Evolutionary conservation across 1,140 invertebrate species (phyloP), one percentile per base, ranked within the genome.

Genomic region (Lysiphlebus fabarum): DNA sequence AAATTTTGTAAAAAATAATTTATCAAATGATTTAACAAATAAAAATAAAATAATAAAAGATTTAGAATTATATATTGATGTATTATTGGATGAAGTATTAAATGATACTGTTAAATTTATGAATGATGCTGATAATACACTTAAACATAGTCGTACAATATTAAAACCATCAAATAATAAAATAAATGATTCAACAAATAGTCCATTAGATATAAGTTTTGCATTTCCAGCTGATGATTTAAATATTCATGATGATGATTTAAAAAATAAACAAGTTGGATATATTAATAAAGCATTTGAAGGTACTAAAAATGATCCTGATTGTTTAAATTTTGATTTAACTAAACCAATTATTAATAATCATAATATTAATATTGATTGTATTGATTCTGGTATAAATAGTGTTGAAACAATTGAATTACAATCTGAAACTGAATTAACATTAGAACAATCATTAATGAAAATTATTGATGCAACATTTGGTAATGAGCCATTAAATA

Each of bases 381-480:
- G 69, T 44, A 63, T 72, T 2, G 77, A 80, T 58, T 79, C 77
- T 7, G 77, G 78, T 4, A 78, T 80, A 56, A 79, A 79, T 43
- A 79, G 77, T 56, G 77, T 80, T 0, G 76, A 79, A 44, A 80
- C 78, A 5, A 67, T 80, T 5, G 75, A 79, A 61, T 68, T 79
- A 49, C 72, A 75, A 53, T 58, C 63, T 5, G 64, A 62, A 34
- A 68, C 73, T 50, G 69, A 77, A 51, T 70, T 69, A 0, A 78
- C 73, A 54, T 63, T 79, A 6, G 78, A 80, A 45, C 71, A 78
- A 51, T 79, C 78, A 7, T 48, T 80, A 7, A 69, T 79, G 68
- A 67, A 63, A 41, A 79, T 80, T 6, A 80, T 80, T 12, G 77
- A 80, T 37, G 77, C 76, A 6, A 80, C 78, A 45, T 67, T 80